Conservation (phyloP, 2,113 vertebrate genomes). For the Tricholaema leucomelas region DNA sequence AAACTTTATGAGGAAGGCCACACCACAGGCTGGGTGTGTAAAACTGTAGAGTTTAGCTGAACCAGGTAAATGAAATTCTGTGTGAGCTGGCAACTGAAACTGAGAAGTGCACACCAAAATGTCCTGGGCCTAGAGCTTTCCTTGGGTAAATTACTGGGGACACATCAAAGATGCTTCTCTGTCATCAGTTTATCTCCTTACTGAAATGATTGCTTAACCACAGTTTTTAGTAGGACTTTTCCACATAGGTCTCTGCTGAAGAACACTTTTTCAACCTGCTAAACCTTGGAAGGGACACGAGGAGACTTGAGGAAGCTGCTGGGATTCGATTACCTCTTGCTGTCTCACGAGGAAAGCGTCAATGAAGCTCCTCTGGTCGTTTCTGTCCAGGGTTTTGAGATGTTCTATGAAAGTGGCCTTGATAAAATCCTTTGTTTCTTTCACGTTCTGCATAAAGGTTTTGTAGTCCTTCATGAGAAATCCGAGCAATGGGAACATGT, state of each 20-base stretch:
- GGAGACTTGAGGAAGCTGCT: background rate
- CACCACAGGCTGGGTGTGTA: background rate
- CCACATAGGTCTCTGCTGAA: background rate
- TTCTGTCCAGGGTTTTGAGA: slow-evolving; percentile 59
- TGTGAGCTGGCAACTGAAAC: background rate
- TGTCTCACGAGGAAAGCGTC: slow-evolving; percentile 72
- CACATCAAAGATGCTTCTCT: background rate
- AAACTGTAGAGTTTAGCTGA: background rate
- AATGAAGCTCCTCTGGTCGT: slow-evolving; percentile 69
- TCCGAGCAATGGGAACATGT: slow-evolving; percentile 56
- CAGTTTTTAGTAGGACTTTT: background rate
- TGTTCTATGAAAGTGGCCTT: slow-evolving; percentile 17
- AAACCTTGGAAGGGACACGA: background rate
- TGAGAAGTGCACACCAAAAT: background rate
- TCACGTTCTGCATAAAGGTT: slow-evolving; percentile 10
- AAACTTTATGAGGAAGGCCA: background rate
- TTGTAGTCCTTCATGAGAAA: slow-evolving; percentile 61
- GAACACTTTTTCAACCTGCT: background rate
- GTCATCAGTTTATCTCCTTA: background rate
- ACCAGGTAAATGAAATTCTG: background rate
- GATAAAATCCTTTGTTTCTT: slow-evolving; percentile 17
- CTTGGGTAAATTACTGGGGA: background rate
- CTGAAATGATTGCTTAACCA: background rate
- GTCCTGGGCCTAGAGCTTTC: background rate
- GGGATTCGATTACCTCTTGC: slow-evolving; percentile 48